These are phyloP conservation scores for Apis cerana DNA, from an alignment of 1,140 invertebrate species.

Conservation along the genomic window DNA sequence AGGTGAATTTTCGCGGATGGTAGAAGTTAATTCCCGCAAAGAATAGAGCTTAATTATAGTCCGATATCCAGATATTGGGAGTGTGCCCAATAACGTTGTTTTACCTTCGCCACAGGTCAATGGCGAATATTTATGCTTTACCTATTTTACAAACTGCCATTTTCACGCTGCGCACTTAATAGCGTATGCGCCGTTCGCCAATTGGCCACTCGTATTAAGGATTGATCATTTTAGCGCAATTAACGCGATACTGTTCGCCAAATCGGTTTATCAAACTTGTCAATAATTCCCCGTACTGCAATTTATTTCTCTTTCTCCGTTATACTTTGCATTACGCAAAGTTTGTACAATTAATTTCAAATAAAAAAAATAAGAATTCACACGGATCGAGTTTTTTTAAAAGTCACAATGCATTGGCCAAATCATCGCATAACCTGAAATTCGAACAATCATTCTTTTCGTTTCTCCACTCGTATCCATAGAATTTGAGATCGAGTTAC, in stretches of 20 bases:
- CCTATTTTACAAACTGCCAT: conserved; percentile 66
- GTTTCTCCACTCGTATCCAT: neutral
- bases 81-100: conserved; percentile 68
- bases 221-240: conserved; percentile 38
- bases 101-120: conserved; percentile 36
- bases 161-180: conserved; percentile 55
- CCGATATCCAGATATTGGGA: conserved; percentile 62
- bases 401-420: too few relatives aligned
- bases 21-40: conserved; percentile 60
- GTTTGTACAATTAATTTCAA: neutral
- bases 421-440: neutral
- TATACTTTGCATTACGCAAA: neutral
- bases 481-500: conserved; percentile 37
- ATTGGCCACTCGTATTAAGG: conserved; percentile 27
- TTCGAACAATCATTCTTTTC: neutral
- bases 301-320: neutral
- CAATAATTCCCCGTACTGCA: neutral
- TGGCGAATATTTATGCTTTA: conserved; percentile 62
- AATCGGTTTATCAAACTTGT: neutral
- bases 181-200: conserved; percentile 32
- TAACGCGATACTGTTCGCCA: conserved; percentile 21
- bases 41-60: conserved; percentile 68
- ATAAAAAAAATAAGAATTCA: too few relatives aligned
- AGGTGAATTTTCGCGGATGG: conserved; percentile 40
- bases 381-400: too few relatives aligned